Evolutionary conservation across 1,140 invertebrate genomes (phyloP).

Genomic region (Harlomillsia oculata): DNA sequence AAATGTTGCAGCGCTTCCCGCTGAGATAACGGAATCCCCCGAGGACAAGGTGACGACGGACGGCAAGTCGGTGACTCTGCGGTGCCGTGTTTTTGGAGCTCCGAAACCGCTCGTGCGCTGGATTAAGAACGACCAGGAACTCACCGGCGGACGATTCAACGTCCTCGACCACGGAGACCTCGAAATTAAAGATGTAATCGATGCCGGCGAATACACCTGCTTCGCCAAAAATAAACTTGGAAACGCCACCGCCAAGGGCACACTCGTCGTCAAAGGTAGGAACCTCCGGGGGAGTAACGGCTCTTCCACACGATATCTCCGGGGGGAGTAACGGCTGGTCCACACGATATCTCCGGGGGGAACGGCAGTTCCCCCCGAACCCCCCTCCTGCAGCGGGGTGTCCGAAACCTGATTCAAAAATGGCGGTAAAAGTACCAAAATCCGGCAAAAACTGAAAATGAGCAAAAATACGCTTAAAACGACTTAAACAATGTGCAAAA

Average conservation of each 20-base stretch:
- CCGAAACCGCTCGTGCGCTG: conserved; percentile 91
- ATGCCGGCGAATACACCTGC: conserved; percentile 82
- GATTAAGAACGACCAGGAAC: conserved; percentile 66
- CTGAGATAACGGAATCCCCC: conserved; percentile 69
- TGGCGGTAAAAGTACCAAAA: no score
- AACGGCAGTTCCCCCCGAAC: no score
- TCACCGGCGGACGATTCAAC: conserved; percentile 54
- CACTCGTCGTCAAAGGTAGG: conserved; percentile 68
- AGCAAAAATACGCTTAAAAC: no score
- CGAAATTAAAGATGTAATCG: conserved; percentile 69
- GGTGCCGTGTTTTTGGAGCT: conserved; percentile 84
- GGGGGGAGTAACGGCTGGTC: no score
- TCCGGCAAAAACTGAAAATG: no score
- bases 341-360: no score
- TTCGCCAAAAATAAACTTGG: conserved; percentile 89
- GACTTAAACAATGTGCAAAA: no score
- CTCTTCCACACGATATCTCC: no score
- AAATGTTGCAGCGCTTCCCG: conserved; percentile 69
- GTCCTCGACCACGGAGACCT: conserved; percentile 68
- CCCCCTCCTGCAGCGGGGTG: no score
- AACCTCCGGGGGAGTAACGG: no score
- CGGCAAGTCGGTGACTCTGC: conserved; percentile 67
- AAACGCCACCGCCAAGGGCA: conserved; percentile 60
- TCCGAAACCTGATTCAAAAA: no score
- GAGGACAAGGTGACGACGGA: conserved; percentile 69